Evolutionary conservation across 2,113 vertebrate genomes (phyloP).

Genomic region (Motacilla tschutschensis): DNA sequence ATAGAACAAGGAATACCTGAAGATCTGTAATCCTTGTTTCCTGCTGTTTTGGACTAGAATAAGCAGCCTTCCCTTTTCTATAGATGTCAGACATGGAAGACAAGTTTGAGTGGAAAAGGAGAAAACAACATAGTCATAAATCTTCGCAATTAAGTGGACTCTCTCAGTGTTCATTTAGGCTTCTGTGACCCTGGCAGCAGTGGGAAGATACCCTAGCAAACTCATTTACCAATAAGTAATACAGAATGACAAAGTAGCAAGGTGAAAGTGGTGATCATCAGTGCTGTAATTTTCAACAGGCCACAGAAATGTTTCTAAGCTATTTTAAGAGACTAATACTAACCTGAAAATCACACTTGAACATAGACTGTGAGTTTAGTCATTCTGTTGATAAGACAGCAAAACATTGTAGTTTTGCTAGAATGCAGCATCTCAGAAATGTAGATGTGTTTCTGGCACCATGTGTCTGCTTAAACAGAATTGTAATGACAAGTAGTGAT

Average conservation of each 20-base stretch:
- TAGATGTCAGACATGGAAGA: slow-evolving; percentile 28
- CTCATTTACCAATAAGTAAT: slow-evolving; percentile 9
- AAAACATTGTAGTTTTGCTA: background rate
- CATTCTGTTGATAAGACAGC: background rate
- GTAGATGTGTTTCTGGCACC: background rate
- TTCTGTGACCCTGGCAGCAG: slow-evolving; percentile 43
- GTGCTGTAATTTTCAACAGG: background rate
- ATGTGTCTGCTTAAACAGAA: background rate
- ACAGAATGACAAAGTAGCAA: background rate
- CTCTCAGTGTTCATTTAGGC: slow-evolving; percentile 11
- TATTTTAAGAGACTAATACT: slow-evolving; percentile 1
- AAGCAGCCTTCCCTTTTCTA: slow-evolving; percentile 21
- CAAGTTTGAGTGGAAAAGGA: slow-evolving; percentile 38
- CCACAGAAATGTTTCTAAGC: background rate
- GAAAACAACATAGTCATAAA: slow-evolving; percentile 47
- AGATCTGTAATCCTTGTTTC: background rate
- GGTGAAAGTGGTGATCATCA: slow-evolving; percentile 1
- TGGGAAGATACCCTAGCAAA: slow-evolving; percentile 25
- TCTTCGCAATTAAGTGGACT: slow-evolving; percentile 38
- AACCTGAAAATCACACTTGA: background rate
- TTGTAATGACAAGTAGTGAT: background rate
- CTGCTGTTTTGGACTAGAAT: background rate
- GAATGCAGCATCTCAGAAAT: background rate
- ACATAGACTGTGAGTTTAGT: background rate
- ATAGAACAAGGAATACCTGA: background rate